These are phyloP conservation scores for Cossypha caffra DNA, from an alignment of 2,797 vertebrate species.

Conservation along the genomic window DNA sequence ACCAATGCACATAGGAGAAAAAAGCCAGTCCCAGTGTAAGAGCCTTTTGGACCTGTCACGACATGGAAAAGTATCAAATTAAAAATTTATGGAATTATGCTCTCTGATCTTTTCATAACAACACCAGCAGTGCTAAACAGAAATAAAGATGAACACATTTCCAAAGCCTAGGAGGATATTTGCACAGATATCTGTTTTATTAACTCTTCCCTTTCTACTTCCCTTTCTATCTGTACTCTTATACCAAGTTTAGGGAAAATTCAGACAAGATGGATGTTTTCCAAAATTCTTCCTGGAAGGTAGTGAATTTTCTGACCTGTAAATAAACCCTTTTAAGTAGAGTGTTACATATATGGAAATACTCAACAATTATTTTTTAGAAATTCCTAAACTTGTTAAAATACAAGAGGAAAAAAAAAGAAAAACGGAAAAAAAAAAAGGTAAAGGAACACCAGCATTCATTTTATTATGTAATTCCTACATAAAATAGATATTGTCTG, in stretches of 20 bases:
- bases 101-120: background rate
- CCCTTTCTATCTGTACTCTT: background rate
- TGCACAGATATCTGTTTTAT: background rate
- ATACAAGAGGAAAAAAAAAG: fast-evolving
- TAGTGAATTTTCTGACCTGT: background rate
- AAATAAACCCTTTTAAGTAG: background rate
- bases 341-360: background rate
- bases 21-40: fast-evolving
- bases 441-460: background rate
- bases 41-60: background rate
- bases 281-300: background rate
- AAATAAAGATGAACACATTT: background rate
- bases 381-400: background rate
- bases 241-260: background rate
- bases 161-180: background rate
- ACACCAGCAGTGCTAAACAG: background rate
- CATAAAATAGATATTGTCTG: background rate
- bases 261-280: background rate
- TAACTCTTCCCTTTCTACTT: background rate
- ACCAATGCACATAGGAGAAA: background rate
- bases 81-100: background rate
- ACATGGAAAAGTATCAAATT: background rate
- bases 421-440: fast-evolving
- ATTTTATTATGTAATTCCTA: background rate
- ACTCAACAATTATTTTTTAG: fast-evolving